Percentiles rank a stretch among this genome's conserved stretches.
These are phyloP conservation scores for Tetranychus truncatus DNA, from an alignment of 2,888 invertebrate species.

Conservation along the genomic window DNA sequence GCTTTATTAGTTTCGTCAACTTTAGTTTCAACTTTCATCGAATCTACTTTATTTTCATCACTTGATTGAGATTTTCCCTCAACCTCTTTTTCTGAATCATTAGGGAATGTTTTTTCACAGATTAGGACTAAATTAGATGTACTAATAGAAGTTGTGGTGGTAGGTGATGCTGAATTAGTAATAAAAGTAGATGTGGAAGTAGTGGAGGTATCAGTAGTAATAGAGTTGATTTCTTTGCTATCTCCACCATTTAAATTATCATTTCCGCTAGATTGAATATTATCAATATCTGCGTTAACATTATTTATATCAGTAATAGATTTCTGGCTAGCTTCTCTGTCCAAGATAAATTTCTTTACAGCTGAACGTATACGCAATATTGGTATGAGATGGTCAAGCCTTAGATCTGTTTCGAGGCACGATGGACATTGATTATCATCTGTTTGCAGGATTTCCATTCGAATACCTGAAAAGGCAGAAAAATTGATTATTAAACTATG, in stretches of 20 bases:
- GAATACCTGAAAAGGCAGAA: too few relatives aligned
- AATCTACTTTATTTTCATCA: background rate
- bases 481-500: too few relatives aligned
- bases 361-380: conserved; percentile 74
- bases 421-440: conserved; percentile 89
- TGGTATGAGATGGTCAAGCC: conserved; percentile 77
- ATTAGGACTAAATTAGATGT: background rate
- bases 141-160: background rate
- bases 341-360: conserved; percentile 51
- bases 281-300: background rate
- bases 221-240: too few relatives aligned
- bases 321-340: background rate
- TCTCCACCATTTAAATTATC: too few relatives aligned
- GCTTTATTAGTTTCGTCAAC: too few relatives aligned
- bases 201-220: too few relatives aligned
- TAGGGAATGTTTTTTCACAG: background rate
- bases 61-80: background rate
- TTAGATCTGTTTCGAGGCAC: conserved; percentile 76
- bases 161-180: background rate
- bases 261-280: background rate
- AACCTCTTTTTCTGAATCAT: background rate
- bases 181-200: too few relatives aligned
- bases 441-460: conserved; percentile 67
- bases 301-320: background rate
- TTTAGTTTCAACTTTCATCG: background rate